Conservation (phyloP, 92 coral and sea anemone genomes). For the Zoanthus gigantus region DNA sequence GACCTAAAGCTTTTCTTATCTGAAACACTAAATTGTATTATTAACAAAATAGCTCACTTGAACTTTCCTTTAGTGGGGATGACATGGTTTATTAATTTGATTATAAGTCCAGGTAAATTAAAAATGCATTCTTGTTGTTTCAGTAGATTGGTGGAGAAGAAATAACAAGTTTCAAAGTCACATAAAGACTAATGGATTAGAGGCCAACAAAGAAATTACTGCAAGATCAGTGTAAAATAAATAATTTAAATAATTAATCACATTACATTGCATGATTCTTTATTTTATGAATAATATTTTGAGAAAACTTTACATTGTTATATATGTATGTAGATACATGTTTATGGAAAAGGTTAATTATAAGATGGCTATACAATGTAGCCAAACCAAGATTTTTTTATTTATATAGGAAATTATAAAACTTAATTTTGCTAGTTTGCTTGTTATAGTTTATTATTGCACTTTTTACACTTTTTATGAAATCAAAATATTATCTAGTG, state of each 20-base stretch:
- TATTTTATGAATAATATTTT: slow-evolving; percentile 2
- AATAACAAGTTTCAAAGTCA: slow-evolving; percentile 8
- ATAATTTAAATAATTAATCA: background rate
- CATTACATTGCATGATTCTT: slow-evolving; percentile 13
- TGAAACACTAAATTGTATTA: slow-evolving; percentile 2
- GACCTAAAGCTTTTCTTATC: slow-evolving; percentile 7
- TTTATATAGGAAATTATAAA: slow-evolving; percentile 5
- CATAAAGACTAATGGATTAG: slow-evolving; percentile 49
- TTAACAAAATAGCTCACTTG: background rate
- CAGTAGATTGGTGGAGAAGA: slow-evolving; percentile 45
- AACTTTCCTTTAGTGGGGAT: background rate
- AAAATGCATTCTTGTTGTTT: slow-evolving; percentile 11
- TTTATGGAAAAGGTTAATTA: slow-evolving; percentile 7
- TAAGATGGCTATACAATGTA: slow-evolving; percentile 1
- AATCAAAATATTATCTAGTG: too few relatives aligned
- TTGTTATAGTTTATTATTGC: background rate
- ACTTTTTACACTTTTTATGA: too few relatives aligned
- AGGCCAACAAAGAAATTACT: slow-evolving; percentile 58
- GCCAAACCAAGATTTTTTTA: background rate
- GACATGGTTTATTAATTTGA: background rate
- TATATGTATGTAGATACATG: background rate
- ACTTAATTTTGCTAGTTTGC: slow-evolving; percentile 9
- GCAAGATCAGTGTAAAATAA: too few relatives aligned
- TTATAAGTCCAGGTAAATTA: slow-evolving; percentile 26
- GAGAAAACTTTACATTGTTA: slow-evolving; percentile 18